Percentiles rank a stretch among this genome's conserved stretches.
These are phyloP conservation scores for Meta bourneti DNA, from an alignment of 2,888 invertebrate species.

Conservation along the genomic window DNA sequence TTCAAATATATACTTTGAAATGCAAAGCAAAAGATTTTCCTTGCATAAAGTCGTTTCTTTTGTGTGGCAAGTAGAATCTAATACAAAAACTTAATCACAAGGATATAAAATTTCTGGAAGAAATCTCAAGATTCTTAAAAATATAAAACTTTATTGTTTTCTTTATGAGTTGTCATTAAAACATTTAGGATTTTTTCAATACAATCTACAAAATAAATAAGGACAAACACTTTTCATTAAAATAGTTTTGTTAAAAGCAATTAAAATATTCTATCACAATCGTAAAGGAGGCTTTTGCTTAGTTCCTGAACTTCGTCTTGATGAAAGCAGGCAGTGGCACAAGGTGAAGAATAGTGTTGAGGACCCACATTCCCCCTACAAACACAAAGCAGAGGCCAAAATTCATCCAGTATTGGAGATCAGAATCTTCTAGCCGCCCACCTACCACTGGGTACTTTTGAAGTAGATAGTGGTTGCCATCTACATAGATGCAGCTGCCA, in stretches of 20 bases:
- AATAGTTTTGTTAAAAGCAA: not conserved
- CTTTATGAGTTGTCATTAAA: not conserved
- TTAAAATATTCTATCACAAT: not conserved
- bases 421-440: constrained; percentile 80
- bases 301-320: constrained; percentile 91
- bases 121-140: not conserved
- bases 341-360: constrained; percentile 91
- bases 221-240: not conserved
- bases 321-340: constrained; percentile 91
- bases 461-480: constrained; percentile 87
- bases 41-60: too few species aligned
- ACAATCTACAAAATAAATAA: constrained; percentile 11
- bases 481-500: constrained; percentile 81
- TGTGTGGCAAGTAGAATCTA: too few species aligned
- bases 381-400: constrained; percentile 91
- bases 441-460: constrained; percentile 84
- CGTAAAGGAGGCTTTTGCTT: not conserved
- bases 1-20: too few species aligned
- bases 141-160: not conserved
- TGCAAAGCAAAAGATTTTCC: too few species aligned
- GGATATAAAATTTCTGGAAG: too few species aligned
- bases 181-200: not conserved
- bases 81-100: too few species aligned
- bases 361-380: constrained; percentile 88
- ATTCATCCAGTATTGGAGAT: constrained; percentile 82